These are phyloP conservation scores for Sitophilus oryzae DNA, from an alignment of 1,140 invertebrate species.

Conservation along the genomic window DNA sequence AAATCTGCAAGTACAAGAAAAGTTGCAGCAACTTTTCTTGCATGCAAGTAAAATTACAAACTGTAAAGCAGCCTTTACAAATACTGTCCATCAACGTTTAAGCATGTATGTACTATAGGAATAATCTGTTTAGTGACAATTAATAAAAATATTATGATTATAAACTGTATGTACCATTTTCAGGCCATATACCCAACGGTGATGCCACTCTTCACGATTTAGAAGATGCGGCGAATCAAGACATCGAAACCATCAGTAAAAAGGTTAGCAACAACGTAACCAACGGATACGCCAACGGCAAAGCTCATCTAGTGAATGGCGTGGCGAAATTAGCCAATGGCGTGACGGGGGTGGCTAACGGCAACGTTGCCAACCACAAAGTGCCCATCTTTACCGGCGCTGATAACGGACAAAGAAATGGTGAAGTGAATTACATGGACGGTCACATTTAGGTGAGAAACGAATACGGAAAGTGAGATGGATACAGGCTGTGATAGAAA, in stretches of 20 bases:
- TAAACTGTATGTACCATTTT: neutral
- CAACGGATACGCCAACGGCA: constrained; percentile 31
- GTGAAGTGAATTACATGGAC: constrained; percentile 34
- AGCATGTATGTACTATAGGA: no score
- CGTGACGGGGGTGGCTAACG: constrained; percentile 14
- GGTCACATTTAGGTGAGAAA: constrained; percentile 31
- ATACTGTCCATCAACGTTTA: no score
- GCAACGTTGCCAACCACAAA: constrained; percentile 15
- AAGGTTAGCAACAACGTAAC: constrained; percentile 39
- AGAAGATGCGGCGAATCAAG: constrained; percentile 24
- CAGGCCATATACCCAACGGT: constrained; percentile 31
- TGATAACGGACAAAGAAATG: constrained; percentile 13
- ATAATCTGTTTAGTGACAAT: no score
- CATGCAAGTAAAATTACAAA: no score
- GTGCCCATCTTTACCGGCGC: constrained; percentile 5
- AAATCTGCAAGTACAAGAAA: no score
- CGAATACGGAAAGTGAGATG: neutral
- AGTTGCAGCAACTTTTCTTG: no score
- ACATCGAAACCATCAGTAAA: constrained; percentile 37
- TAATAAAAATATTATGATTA: no score
- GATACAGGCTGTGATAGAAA: neutral
- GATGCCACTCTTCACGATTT: constrained; percentile 35
- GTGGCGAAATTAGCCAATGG: constrained; percentile 20
- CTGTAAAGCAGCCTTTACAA: no score
- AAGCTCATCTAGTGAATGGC: neutral